Conservation (phyloP, 2,888 invertebrate genomes). For the Itoplectis maculator region DNA sequence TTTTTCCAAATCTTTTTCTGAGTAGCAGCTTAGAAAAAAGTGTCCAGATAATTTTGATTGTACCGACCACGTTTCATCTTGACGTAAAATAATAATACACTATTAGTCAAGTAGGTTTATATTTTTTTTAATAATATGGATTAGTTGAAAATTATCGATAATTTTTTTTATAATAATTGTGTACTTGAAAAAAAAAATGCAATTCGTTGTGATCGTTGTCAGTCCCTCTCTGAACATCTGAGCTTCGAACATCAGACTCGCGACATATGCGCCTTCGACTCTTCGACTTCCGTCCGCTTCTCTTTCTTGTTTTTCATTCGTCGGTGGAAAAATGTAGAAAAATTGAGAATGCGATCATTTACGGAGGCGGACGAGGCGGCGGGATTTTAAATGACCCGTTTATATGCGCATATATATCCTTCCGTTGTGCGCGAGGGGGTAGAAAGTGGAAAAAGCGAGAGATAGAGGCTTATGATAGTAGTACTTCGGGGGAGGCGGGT, state of each 20-base stretch:
- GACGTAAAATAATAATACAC: too few species aligned
- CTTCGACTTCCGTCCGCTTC: neutral
- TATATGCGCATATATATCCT: conserved; percentile 62
- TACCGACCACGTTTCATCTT: too few species aligned
- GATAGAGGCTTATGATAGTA: conserved; percentile 65
- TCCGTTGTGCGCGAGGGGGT: conserved; percentile 50
- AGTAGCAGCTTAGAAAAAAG: too few species aligned
- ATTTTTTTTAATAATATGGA: too few species aligned
- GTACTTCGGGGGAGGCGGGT: conserved; percentile 66
- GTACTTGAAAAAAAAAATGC: neutral
- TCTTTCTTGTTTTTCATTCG: too few species aligned
- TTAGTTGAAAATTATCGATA: too few species aligned
- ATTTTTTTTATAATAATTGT: too few species aligned
- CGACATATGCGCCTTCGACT: neutral
- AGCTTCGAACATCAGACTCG: too few species aligned
- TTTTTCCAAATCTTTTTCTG: too few species aligned
- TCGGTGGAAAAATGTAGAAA: conserved; percentile 32
- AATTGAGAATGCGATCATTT: conserved; percentile 46
- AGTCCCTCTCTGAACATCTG: neutral
- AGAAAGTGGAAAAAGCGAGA: conserved; percentile 61
- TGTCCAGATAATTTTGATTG: too few species aligned
- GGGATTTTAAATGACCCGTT: conserved; percentile 59
- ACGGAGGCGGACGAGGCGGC: neutral
- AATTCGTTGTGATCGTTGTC: neutral
- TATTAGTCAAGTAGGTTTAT: too few species aligned